Evolutionary conservation across 1,140 invertebrate genomes (phyloP), one percentile per base, ranked within the genome.

Genomic region (Matsumurasca onukii): DNA sequence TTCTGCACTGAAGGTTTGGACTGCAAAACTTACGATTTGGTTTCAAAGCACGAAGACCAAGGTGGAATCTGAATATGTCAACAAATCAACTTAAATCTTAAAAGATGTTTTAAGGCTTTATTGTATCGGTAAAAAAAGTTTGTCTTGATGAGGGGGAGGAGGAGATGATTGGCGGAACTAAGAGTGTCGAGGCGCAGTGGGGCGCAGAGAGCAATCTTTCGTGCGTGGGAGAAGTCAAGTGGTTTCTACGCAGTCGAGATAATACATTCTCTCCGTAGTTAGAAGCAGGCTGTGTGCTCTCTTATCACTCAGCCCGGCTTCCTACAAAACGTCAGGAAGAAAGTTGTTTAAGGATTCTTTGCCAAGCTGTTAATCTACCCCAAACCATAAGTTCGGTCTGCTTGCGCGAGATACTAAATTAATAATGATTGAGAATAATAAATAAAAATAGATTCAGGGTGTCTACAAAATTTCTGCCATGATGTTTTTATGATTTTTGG

Each of bases 321-420:
- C 81, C 81, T 83, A 83, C 79, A 83, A 83, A 83, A 83, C 81
- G 79, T 77, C 76, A 82, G 74, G 75, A 80, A 82, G 81, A 82
- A 77, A 81, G 80, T 77, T 77, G 75, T 72, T 73, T 69, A 68
- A 49, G 55, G 68, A 24, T 68, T 52, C 49, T 59, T 30, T 69
- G 69, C 24, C 66, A 52, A 22, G 15, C 55, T 52, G 15, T 67
- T 13, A 63, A 67, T 15, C 59, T 69, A 55, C 61, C 66, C 45
- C 68, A 31, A 61, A 52, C 66, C 31, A 65, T 24, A 25, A 51
- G 22, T 27, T 25, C 31, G 30, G n/a, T 30, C 25, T 31, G n/a
- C 45, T 5, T 30, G n/a, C 22, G 20, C 31, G 34, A 51, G 5
- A 67, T 24, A 30, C 22, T 51, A 39, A 51, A 27, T 15, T 66